Evolutionary conservation across 1,140 invertebrate species (phyloP), one percentile per base, ranked within the genome.

Genomic region (Lucilia sericata): DNA sequence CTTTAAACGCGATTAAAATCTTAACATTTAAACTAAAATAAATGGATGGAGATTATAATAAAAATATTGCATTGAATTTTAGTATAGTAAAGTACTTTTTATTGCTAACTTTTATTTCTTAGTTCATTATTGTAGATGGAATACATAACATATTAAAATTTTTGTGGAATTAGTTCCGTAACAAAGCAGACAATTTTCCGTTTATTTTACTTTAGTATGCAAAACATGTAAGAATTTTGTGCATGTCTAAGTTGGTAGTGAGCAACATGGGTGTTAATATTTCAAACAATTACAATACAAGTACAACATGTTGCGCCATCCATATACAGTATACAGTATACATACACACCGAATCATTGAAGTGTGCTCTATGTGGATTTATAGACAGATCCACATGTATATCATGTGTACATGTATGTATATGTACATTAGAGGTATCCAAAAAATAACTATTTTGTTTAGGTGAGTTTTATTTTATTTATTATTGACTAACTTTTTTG

Each of bases 161-260:
- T 25, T 70, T 3, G 2, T 70, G 9, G 65, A 21, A 21, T 70
- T 70, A 10, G 21, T 25, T 70, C n/a, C n/a, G 21, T 25, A 10
- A 70, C 14, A 25, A 70, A 70, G 4, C 21, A 60, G 55, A 60
- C 65, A 70, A 70, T 70, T 70, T 70, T 17, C 7, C n/a, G 19
- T 7, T 25, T 21, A 25, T 19, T 70, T 70, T 30, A 30, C 19
- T 17, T 19, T 21, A 5, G 19, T 25, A 21, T 21, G 65, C 55
- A 42, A 42, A 70, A 70, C 65, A 70, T 70, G n/a, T n/a, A 70
- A 70, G n/a, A 70, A 5, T 70, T 70, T 70, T 70, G n/a, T 70
- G 65, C n/a, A 70, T 60, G 55, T n/a, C n/a, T 17, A n/a, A n/a
- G 55, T 60, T 14, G 65, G 19, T n/a, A 21, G 21, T 70, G 10